Conservation (phyloP, 1,140 invertebrate species). For the Periplaneta americana region DNA sequence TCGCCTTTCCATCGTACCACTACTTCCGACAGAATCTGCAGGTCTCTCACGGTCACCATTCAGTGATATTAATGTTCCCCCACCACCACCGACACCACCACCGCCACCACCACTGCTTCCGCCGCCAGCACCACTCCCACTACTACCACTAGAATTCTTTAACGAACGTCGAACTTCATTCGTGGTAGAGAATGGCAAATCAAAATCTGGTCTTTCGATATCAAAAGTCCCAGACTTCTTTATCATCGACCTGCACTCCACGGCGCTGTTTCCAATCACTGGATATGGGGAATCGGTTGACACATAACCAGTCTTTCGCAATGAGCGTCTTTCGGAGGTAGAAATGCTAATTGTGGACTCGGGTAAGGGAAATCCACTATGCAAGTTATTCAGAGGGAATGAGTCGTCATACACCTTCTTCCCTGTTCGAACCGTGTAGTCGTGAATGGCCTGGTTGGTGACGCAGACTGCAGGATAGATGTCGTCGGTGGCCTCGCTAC, state of each 20-base stretch:
- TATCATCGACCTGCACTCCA: conserved; percentile 2
- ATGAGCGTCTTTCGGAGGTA: conserved; percentile 13
- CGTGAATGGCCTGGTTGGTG: conserved; percentile 76
- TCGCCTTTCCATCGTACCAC: conserved; percentile 2
- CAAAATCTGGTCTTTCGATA: conserved; percentile 10
- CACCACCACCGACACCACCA: neutral
- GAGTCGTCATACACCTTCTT: conserved; percentile 69
- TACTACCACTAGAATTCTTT: conserved; percentile 19
- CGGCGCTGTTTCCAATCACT: neutral
- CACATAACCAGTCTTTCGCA: conserved; percentile 8
- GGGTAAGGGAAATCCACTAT: conserved; percentile 22
- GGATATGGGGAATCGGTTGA: neutral
- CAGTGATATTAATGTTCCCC: conserved; percentile 23
- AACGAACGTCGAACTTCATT: conserved; percentile 15
- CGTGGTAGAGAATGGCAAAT: conserved; percentile 13
- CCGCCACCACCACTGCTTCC: neutral
- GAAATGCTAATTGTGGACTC: conserved; percentile 10
- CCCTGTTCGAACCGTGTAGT: conserved; percentile 70
- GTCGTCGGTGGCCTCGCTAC: conserved; percentile 48
- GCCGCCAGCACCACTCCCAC: neutral
- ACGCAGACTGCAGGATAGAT: conserved; percentile 78
- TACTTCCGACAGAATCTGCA: conserved; percentile 2
- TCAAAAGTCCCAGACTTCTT: conserved; percentile 43
- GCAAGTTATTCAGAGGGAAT: conserved; percentile 48
- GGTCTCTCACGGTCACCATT: conserved; percentile 19